A percentile compares a stretch with the other conserved stretches of the same genome.
Evolutionary conservation across 2,113 vertebrate species (phyloP).

Genomic region (Bubalus kerabau): DNA sequence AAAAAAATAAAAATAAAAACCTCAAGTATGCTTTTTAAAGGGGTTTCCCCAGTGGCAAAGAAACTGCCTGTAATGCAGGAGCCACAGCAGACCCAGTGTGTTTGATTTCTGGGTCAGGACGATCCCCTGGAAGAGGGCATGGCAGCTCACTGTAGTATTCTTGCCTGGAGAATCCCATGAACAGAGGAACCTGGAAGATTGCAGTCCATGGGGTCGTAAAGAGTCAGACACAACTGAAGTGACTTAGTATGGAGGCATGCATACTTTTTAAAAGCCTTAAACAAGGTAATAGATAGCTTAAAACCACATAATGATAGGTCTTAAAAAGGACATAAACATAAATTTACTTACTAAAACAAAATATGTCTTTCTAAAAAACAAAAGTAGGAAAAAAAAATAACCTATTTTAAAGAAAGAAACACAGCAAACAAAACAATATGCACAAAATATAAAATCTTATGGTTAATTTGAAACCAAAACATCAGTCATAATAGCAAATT

Average conservation of each 20-base stretch:
- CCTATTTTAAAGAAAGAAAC: background rate
- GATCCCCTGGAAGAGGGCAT: background rate
- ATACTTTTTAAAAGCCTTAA: background rate
- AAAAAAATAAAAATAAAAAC: background rate
- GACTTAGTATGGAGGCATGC: background rate
- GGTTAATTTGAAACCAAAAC: background rate
- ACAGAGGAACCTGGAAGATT: background rate
- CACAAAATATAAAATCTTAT: background rate
- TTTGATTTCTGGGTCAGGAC: background rate
- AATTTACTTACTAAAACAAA: background rate
- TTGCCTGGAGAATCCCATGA: background rate
- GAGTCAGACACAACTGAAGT: background rate
- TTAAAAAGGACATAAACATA: background rate
- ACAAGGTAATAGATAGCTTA: background rate
- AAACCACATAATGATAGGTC: background rate
- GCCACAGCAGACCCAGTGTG: background rate
- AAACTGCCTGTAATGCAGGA: background rate
- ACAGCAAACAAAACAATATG: background rate
- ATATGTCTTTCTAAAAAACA: background rate
- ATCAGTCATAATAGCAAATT: background rate
- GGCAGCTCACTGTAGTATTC: background rate
- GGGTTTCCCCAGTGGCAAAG: background rate
- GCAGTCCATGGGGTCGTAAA: background rate
- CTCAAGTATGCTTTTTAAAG: background rate
- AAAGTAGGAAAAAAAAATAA: background rate